Evolutionary conservation across 2,113 vertebrate species (phyloP).

Genomic region (Asarcornis scutulata): DNA sequence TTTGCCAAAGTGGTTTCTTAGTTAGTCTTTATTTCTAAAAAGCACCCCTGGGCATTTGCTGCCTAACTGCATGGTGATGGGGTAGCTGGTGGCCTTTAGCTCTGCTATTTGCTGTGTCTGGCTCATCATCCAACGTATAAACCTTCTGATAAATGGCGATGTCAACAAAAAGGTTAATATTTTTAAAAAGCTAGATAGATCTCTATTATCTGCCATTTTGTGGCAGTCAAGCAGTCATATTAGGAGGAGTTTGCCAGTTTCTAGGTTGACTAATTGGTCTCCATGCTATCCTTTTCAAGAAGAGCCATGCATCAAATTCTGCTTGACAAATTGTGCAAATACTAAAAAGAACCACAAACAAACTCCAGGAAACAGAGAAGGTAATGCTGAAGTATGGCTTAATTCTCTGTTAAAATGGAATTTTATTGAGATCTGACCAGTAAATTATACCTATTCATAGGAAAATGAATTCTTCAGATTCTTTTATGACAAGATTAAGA

Average conservation of each 20-base stretch:
- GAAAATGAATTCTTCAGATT: neutral
- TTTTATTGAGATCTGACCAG: neutral
- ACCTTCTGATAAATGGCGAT: conserved; percentile 4
- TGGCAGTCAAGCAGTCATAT: neutral
- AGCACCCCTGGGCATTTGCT: conserved; percentile 1
- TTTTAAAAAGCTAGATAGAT: conserved; percentile 27
- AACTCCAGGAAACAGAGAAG: neutral
- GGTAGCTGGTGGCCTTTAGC: neutral
- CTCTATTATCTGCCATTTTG: conserved; percentile 41
- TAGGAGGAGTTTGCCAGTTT: neutral
- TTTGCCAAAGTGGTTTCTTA: conserved; percentile 7
- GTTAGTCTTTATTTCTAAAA: neutral
- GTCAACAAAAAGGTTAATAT: conserved; percentile 35
- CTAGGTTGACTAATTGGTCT: conserved; percentile 35
- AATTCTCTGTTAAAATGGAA: neutral
- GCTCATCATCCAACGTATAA: neutral
- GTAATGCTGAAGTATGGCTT: neutral
- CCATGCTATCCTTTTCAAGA: neutral
- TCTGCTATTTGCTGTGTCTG: neutral
- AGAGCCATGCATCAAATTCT: conserved; percentile 8
- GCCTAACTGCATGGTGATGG: neutral
- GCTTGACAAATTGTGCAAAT: neutral
- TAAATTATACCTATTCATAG: neutral
- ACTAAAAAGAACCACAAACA: neutral
- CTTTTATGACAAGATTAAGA: neutral